Base-by-base conservation (phyloP, 2,888 invertebrate genomes). In the Tenthredo mesomela region DNA sequence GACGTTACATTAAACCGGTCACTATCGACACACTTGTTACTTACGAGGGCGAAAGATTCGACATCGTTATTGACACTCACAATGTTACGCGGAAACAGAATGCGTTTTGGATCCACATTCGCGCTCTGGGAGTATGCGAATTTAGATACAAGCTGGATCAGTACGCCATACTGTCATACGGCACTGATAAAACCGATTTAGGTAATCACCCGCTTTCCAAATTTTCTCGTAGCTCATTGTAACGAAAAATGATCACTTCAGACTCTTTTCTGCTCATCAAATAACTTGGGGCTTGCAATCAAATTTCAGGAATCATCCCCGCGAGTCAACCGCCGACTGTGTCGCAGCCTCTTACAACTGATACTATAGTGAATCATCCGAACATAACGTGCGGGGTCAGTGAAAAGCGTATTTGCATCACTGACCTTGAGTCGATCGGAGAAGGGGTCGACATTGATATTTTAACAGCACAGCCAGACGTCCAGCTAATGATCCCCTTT, bases 41-140 rank as follows among this genome's bases (percentile, higher is more conserved):
- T 0, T 91, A 94, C 82, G 88, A 94, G 12, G 95, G 95, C 0
- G 95, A 95, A 88, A 90, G 95, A 70, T 94, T 93, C 88, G 95
- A 94, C 87, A 93, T 95, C 75, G 91, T 94, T 1, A 71, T 95
- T 2, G 86, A 89, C 9, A 93, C 94, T 2, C 91, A 93, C 87
- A 91, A 93, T 88, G 91, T 67, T 90, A 91, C 87, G 93, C 33
- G 12, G 3, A 21, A 25, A 25, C 25, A 47, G 18, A 47, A 77
- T 12, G 77, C 77, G 9, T 77, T 77, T 50, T 77, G 93, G 93
- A 91, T 94, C 29, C 90, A 92, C 0, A 95, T 95, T 88, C 90
- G 95, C 33, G 77, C 25, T 25, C 15, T 77, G 4, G 77, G 77
- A 33, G 2, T 25, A 15, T 77, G 77, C 50, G 77, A 77, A 65